Conservation (phyloP, 1,140 invertebrate genomes). For the Anastrepha ludens region DNA sequence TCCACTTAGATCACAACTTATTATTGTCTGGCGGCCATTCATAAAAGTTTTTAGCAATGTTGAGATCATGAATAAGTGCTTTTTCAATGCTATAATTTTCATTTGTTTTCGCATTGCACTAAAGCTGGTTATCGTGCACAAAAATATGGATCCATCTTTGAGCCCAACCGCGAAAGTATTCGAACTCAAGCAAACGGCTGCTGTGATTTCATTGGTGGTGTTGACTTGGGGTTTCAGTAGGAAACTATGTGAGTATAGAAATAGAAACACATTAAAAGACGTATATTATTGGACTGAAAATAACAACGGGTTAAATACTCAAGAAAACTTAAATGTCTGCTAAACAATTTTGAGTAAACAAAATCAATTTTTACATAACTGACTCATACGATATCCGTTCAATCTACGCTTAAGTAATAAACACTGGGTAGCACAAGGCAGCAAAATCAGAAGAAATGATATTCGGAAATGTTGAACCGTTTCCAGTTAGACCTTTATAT, state of each 20-base stretch:
- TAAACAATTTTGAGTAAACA: too few species aligned
- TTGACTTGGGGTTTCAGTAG: not conserved
- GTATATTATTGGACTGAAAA: too few species aligned
- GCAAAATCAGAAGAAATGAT: too few species aligned
- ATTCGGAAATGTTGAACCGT: too few species aligned
- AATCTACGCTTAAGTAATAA: too few species aligned
- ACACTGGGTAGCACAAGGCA: too few species aligned
- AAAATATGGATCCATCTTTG: conserved; percentile 66
- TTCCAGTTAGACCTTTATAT: too few species aligned
- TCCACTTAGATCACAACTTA: conserved; percentile 71
- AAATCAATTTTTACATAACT: too few species aligned
- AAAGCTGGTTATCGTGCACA: conserved; percentile 61
- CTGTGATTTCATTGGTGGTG: conserved; percentile 60
- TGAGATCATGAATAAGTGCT: conserved; percentile 68
- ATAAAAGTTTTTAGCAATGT: conserved; percentile 61
- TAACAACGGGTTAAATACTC: too few species aligned
- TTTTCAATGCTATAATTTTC: conserved; percentile 62
- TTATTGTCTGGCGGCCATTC: conserved; percentile 60
- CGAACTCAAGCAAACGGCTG: conserved; percentile 62
- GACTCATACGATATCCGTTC: too few species aligned
- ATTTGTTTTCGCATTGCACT: conserved; percentile 60
- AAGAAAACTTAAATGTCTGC: too few species aligned
- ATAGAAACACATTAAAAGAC: too few species aligned
- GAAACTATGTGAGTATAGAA: not conserved
- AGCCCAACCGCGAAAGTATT: conserved; percentile 67